Base-by-base conservation (phyloP, 2,888 invertebrate genomes). In the Pandemis corylana region DNA sequence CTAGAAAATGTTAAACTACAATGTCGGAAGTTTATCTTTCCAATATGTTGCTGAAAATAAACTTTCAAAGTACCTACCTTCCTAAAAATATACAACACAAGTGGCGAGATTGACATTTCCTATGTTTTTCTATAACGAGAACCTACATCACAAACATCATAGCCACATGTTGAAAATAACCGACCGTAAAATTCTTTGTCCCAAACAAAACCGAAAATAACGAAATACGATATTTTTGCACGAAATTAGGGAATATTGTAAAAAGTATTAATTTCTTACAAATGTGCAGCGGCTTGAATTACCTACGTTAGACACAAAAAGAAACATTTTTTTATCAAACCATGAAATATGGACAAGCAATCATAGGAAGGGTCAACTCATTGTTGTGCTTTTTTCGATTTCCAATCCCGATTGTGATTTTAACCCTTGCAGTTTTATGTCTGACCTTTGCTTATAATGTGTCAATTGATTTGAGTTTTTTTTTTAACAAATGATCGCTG, bases 151-250 rank as follows among this genome's bases (percentile, higher is more conserved):
- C 56, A 56, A 56, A 20, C 51, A n/a, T 51, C 89, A 91, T 80
- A 78, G 90, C 85, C 93, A 94, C 88, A 89, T 94, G 94, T 88
- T 84, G 83, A 81, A 83, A 88, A 89, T 86, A 80, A 80, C 84
- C 84, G 68, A 80, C 88, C 87, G 86, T 88, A 88, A 89, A 88
- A 83, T 81, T 77, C 77, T 80, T 80, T 85, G 84, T 84, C 79
- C 79, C 81, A 78, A 81, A 78, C 77, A 80, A 78, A 78, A 72
- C 77, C 77, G 78, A 56, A 82, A 79, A 80, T 78, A 73, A 76
- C 66, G 93, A 89, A 93, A 93, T 82, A 77, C 86, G 93, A 93
- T 93, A 93, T 93, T 93, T 93, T 90, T 88, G 92, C 89, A 87
- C 84, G 83, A 88, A 92, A 90, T 89, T 86, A 85, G 87, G 87